phyloP scores from a whole-genome alignment of 2,797 vertebrate genomes.

The Erpetoichthys calabaricus region DNA sequence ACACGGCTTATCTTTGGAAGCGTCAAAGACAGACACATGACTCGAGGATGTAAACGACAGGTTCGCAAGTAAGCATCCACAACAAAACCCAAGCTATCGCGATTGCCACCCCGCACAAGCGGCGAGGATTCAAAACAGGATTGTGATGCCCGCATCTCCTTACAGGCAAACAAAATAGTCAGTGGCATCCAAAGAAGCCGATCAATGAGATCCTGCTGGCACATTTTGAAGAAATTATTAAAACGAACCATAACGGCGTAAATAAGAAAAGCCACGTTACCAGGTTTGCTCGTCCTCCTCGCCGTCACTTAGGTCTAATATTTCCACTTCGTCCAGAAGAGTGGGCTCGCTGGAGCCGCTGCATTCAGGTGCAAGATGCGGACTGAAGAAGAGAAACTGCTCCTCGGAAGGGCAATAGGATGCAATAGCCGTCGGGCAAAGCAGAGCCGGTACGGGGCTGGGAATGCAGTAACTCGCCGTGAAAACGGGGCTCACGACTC shows the following conservation, averaged over 20 bases:
- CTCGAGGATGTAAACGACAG: no score
- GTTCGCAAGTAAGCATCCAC: no score
- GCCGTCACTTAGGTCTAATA: slow-evolving; percentile 57
- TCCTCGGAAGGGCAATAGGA: slow-evolving; percentile 28
- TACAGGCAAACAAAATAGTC: no score
- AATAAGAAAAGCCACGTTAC: slow-evolving; percentile 36
- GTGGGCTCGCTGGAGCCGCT: slow-evolving; percentile 26
- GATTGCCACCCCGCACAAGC: no score
- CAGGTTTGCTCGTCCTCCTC: slow-evolving; percentile 65
- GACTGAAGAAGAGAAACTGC: slow-evolving; percentile 70
- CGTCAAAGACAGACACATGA: no score
- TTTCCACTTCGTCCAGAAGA: slow-evolving; percentile 73
- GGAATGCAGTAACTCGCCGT: slow-evolving; percentile 36
- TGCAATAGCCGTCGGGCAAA: slow-evolving; percentile 31
- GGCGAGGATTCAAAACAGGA: no score
- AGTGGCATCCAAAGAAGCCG: no score
- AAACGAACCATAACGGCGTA: neutral
- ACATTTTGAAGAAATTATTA: no score
- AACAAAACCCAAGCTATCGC: no score
- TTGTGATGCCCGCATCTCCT: no score
- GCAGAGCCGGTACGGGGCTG: slow-evolving; percentile 43
- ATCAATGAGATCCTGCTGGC: no score
- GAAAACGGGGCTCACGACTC: slow-evolving; percentile 23
- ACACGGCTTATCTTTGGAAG: no score
- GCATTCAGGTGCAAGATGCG: slow-evolving; percentile 34